phyloP scores from a whole-genome alignment of 2,888 invertebrate species.

The Ennomos erosarius region DNA sequence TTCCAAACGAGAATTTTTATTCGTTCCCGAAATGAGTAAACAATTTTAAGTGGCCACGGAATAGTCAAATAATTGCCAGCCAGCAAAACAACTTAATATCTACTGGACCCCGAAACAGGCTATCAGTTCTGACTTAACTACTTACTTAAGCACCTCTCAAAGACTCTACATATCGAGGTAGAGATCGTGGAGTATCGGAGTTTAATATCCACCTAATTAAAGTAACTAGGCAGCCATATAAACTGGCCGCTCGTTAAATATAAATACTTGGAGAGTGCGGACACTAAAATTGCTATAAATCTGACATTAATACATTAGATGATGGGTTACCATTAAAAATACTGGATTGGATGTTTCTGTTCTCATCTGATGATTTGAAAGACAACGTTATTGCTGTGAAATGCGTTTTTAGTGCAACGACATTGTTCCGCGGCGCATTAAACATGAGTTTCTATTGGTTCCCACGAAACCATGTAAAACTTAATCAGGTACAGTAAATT shows the following conservation, averaged over 20 bases:
- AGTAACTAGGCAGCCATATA: conserved; percentile 64
- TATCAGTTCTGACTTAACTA: conserved; percentile 30
- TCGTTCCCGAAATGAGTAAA: conserved; percentile 26
- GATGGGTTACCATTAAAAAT: conserved; percentile 33
- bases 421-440: too few species aligned
- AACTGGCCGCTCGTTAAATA: conserved; percentile 70
- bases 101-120: conserved; percentile 35
- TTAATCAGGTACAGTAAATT: too few species aligned
- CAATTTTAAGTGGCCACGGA: conserved; percentile 21
- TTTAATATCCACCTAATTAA: conserved; percentile 77
- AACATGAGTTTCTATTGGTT: too few species aligned
- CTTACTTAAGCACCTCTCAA: conserved; percentile 35
- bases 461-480: too few species aligned
- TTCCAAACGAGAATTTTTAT: background rate
- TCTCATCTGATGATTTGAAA: background rate
- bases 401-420: too few species aligned
- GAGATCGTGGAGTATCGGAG: conserved; percentile 58
- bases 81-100: conserved; percentile 36
- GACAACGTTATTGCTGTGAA: background rate
- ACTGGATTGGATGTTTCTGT: conserved; percentile 19
- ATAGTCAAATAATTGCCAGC: conserved; percentile 16
- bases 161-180: conserved; percentile 51
- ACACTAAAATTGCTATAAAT: conserved; percentile 59
- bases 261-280: conserved; percentile 22
- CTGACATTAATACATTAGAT: conserved; percentile 58